Evolutionary conservation across 2,113 vertebrate species (phyloP).

Genomic region (Trogon melanurus): DNA sequence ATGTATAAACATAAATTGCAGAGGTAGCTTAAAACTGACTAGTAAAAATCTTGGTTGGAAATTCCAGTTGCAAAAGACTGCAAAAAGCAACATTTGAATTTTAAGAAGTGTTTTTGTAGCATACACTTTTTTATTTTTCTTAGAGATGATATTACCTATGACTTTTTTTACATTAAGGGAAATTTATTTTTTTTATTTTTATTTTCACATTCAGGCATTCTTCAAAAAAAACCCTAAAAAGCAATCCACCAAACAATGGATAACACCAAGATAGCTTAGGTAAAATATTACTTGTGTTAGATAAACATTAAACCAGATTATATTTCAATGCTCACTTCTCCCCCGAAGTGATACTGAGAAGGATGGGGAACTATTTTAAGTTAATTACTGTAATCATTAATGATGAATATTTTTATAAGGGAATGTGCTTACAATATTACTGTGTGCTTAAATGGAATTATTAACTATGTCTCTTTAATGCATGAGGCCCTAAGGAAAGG

Average conservation of each 20-base stretch:
- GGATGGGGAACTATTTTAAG: not conserved
- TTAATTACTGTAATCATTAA: not conserved
- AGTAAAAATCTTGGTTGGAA: conserved; percentile 52
- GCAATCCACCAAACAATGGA: not conserved
- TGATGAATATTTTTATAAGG: not conserved
- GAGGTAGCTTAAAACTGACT: conserved; percentile 30
- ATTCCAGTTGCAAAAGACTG: conserved; percentile 30
- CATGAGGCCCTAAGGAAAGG: not conserved
- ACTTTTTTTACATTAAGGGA: not conserved
- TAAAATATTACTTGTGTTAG: not conserved
- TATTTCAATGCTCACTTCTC: not conserved
- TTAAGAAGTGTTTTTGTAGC: conserved; percentile 27
- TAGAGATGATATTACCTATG: conserved; percentile 1
- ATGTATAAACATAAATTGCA: conserved; percentile 67
- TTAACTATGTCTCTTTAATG: not conserved
- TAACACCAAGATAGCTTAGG: not conserved
- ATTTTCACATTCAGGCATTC: not conserved
- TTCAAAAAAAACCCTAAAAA: not conserved
- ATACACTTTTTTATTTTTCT: not conserved
- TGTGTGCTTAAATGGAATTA: not conserved
- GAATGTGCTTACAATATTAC: not conserved
- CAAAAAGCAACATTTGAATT: conserved; percentile 49
- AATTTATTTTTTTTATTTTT: not conserved
- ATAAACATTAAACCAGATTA: not conserved
- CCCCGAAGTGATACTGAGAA: not conserved